These are phyloP conservation scores for Blomia tropicalis DNA, from an alignment of 2,888 invertebrate genomes.

Conservation along the genomic window DNA sequence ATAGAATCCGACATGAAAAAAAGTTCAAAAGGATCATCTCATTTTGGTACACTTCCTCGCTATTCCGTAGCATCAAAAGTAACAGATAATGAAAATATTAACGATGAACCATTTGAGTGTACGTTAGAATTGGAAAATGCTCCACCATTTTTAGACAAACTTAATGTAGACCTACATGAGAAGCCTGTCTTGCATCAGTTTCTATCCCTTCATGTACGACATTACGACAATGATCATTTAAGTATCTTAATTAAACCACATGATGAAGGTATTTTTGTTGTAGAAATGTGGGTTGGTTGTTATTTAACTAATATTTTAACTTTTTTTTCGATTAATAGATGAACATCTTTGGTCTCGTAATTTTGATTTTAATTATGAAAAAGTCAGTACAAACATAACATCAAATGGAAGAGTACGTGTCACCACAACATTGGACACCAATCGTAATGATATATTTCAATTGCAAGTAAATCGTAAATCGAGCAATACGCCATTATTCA, in stretches of 20 bases:
- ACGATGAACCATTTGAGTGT: neutral
- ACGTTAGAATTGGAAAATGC: neutral
- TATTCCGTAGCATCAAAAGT: neutral
- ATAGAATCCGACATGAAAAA: neutral
- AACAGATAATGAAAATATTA: neutral
- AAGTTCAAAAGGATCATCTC: neutral
- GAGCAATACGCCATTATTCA: conserved; percentile 10
- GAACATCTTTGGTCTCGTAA: neutral
- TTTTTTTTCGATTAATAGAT: neutral
- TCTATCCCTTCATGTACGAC: neutral
- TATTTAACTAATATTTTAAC: neutral
- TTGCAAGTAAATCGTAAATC: conserved; percentile 7
- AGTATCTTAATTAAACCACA: conserved; percentile 4
- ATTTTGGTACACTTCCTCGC: neutral
- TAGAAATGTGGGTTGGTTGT: neutral
- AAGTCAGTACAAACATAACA: neutral
- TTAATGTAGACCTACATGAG: neutral
- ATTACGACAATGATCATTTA: conserved; percentile 2
- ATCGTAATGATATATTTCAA: neutral
- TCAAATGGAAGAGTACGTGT: neutral
- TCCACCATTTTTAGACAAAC: neutral
- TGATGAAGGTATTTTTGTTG: neutral
- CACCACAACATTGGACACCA: neutral
- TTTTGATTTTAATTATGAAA: conserved; percentile 8
- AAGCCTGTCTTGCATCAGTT: neutral